These are phyloP conservation scores for Zelleria hepariella DNA, from an alignment of 2,888 invertebrate species.

Conservation along the genomic window DNA sequence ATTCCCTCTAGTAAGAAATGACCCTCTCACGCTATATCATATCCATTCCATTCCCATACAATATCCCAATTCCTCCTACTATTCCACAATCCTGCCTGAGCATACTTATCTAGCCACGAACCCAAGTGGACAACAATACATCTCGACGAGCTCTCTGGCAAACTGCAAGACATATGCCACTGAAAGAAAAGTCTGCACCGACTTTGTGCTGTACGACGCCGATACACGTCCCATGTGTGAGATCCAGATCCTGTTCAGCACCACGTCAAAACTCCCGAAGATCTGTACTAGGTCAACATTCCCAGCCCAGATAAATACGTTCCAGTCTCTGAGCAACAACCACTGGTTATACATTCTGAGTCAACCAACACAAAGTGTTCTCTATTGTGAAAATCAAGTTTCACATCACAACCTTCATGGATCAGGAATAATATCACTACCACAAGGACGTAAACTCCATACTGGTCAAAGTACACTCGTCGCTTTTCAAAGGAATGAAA, in stretches of 20 bases:
- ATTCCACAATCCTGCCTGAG: slow-evolving; percentile 8
- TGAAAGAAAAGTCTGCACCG: neutral
- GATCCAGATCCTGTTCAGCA: neutral
- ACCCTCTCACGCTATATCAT: slow-evolving; percentile 5
- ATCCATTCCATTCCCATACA: slow-evolving; percentile 7
- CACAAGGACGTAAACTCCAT: slow-evolving; percentile 1
- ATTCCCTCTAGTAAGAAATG: neutral
- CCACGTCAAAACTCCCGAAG: neutral
- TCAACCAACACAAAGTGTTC: neutral
- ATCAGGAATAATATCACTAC: slow-evolving; percentile 3
- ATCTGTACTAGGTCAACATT: slow-evolving; percentile 1
- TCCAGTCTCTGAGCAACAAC: neutral
- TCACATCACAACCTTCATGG: slow-evolving; percentile 1
- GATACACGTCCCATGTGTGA: slow-evolving; percentile 3
- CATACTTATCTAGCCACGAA: slow-evolving; percentile 7
- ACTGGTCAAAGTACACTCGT: neutral
- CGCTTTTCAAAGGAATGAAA: neutral
- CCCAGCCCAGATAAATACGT: slow-evolving; percentile 6
- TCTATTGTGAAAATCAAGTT: neutral
- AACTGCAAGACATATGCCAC: slow-evolving; percentile 2
- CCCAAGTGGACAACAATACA: slow-evolving; percentile 7
- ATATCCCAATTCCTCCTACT: slow-evolving; percentile 6
- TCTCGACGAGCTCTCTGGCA: slow-evolving; percentile 1
- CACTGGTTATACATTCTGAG: slow-evolving; percentile 6
- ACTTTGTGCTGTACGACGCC: slow-evolving; percentile 1